Evolutionary conservation across 2,113 vertebrate genomes (phyloP).

Genomic region (Calidris pugnax): DNA sequence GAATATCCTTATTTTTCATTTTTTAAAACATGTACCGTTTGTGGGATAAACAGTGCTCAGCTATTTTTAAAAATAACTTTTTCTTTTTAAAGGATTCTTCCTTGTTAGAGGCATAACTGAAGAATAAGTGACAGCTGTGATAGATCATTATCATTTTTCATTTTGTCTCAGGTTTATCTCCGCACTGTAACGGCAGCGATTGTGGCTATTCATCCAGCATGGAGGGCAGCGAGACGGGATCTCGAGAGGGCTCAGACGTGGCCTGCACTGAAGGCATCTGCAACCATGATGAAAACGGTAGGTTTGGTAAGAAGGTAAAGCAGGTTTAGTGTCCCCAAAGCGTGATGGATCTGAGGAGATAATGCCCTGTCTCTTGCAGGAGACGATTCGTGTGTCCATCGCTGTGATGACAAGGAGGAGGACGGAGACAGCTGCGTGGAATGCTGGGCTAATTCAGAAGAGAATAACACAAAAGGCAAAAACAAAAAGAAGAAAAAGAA

Average conservation of each 20-base stretch:
- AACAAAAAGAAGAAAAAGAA: constrained; percentile 98
- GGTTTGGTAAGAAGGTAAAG: background rate
- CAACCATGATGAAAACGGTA: constrained; percentile 94
- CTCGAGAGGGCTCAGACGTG: constrained; percentile 92
- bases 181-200: constrained; percentile 90
- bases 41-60: background rate
- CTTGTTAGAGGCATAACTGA: background rate
- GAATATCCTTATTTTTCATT: background rate
- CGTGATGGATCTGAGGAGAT: background rate
- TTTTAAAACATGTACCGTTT: background rate
- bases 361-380: constrained; percentile 58
- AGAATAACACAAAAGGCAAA: constrained; percentile 85
- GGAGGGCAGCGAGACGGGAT: constrained; percentile 92
- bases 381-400: constrained; percentile 83
- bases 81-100: background rate
- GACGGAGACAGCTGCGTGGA: constrained; percentile 92
- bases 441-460: constrained; percentile 89
- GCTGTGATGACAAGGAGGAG: constrained; percentile 89
- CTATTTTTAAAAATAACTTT: background rate
- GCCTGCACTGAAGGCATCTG: constrained; percentile 96
- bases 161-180: constrained; percentile 79
- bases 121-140: background rate
- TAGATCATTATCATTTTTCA: background rate
- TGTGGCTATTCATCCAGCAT: constrained; percentile 97
- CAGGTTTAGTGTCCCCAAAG: background rate